A percentile compares a stretch with the other conserved stretches of the same genome.
Conservation (phyloP, 1,140 invertebrate genomes). For the Trypoxylus dichotomus region DNA sequence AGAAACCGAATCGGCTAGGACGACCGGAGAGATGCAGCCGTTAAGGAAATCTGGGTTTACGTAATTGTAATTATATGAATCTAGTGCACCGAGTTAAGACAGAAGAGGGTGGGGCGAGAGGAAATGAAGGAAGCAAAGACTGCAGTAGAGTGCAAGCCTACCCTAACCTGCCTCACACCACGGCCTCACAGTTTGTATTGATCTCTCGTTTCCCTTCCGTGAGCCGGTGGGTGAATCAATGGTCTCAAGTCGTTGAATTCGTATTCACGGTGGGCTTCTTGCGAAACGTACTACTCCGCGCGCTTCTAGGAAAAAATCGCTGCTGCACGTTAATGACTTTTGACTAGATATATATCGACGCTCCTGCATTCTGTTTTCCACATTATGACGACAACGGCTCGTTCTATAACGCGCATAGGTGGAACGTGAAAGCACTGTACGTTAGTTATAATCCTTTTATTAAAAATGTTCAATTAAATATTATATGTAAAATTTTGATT, state of each 20-base stretch:
- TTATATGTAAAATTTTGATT: too few relatives aligned
- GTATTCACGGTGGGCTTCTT: constrained; percentile 31
- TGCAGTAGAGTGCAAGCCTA: constrained; percentile 40
- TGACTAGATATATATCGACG: constrained; percentile 25
- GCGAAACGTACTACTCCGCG: neutral
- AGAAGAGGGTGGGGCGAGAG: constrained; percentile 31
- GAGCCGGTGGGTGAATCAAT: constrained; percentile 43
- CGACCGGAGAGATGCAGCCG: constrained; percentile 7
- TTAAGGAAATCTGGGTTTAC: constrained; percentile 30
- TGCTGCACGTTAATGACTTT: constrained; percentile 25
- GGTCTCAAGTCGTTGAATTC: constrained; percentile 43
- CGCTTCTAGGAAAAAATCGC: constrained; percentile 7
- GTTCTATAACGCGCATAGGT: neutral
- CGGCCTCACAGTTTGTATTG: constrained; percentile 42
- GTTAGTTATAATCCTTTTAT: too few relatives aligned
- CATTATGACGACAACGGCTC: constrained; percentile 1
- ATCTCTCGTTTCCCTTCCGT: constrained; percentile 43
- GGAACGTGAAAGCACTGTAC: neutral
- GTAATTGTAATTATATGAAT: constrained; percentile 37
- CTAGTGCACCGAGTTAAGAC: constrained; percentile 37
- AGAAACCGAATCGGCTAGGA: neutral
- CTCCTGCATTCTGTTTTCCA: neutral
- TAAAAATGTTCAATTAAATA: too few relatives aligned
- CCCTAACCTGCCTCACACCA: constrained; percentile 48
- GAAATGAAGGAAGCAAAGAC: constrained; percentile 42